These are phyloP conservation scores for Sicus ferrugineus DNA, from an alignment of 2,888 invertebrate species.

Conservation along the genomic window DNA sequence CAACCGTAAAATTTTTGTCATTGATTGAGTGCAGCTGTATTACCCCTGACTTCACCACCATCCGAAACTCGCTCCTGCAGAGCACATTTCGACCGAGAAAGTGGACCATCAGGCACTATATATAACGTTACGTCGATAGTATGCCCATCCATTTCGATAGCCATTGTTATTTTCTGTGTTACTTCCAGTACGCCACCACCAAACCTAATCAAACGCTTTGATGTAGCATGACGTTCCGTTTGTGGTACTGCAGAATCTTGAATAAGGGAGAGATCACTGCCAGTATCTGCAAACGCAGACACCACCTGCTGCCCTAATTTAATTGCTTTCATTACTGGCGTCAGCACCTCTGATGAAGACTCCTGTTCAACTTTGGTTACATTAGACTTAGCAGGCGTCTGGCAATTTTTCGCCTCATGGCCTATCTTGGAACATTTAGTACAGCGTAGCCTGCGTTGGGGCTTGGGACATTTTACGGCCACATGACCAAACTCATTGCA, in stretches of 20 bases:
- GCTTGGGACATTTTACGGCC: constrained; percentile 33
- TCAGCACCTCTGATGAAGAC: not conserved
- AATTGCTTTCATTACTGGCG: constrained; percentile 10
- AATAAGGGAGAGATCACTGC: constrained; percentile 23
- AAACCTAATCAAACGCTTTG: constrained; percentile 11
- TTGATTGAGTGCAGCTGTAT: not conserved
- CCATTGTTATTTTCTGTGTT: constrained; percentile 7
- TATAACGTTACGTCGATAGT: constrained; percentile 2
- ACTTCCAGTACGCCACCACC: constrained; percentile 8
- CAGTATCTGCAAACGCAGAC: constrained; percentile 18
- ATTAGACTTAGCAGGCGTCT: not conserved
- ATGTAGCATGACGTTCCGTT: constrained; percentile 2
- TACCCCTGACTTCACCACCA: constrained; percentile 2
- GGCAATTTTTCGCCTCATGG: constrained; percentile 28
- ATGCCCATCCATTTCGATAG: constrained; percentile 13
- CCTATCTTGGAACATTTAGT: constrained; percentile 24
- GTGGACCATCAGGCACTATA: not conserved
- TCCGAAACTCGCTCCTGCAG: not conserved
- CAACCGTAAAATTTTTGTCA: not conserved
- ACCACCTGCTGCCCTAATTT: constrained; percentile 2
- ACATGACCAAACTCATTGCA: constrained; percentile 36
- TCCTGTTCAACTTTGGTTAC: constrained; percentile 11
- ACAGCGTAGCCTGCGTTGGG: constrained; percentile 27
- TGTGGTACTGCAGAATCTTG: constrained; percentile 10
- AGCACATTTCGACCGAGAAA: constrained; percentile 1